phyloP scores from a whole-genome alignment of 2,113 vertebrate species.

The Tetrao urogallus region DNA sequence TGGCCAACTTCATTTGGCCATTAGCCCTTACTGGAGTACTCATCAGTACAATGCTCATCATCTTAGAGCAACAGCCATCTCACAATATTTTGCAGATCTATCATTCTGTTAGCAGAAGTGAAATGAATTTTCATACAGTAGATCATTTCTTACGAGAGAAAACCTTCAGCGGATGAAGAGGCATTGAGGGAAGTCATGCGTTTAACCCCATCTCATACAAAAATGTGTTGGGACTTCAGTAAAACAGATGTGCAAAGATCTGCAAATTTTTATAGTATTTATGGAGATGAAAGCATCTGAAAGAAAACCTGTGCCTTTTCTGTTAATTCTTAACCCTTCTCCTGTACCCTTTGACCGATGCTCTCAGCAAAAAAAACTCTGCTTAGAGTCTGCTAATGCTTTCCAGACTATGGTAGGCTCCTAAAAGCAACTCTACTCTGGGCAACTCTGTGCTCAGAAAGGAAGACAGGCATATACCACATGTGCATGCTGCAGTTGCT shows the following conservation, averaged over 20 bases:
- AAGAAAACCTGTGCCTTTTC: constrained; percentile 10
- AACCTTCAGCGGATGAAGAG: constrained; percentile 1
- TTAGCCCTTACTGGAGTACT: not conserved
- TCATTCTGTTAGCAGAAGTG: not conserved
- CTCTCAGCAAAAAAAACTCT: not conserved
- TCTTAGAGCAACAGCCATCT: not conserved
- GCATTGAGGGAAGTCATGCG: not conserved
- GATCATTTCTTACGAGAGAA: not conserved
- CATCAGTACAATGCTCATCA: not conserved
- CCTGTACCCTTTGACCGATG: not conserved
- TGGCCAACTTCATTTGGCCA: not conserved
- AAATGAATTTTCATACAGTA: not conserved
- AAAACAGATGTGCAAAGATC: not conserved
- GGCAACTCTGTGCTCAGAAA: not conserved
- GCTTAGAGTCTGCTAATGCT: not conserved
- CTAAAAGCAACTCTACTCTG: not conserved
- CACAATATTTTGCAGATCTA: not conserved
- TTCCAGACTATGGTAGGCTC: not conserved
- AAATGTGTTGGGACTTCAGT: not conserved
- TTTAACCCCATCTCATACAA: not conserved
- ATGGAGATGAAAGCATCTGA: not conserved
- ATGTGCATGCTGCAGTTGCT: not conserved
- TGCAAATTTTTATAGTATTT: not conserved
- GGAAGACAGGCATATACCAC: rapidly evolving
- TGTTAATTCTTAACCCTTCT: not conserved